Base-by-base conservation (phyloP, 2,797 vertebrate species). In the Syngnathus acus region DNA sequence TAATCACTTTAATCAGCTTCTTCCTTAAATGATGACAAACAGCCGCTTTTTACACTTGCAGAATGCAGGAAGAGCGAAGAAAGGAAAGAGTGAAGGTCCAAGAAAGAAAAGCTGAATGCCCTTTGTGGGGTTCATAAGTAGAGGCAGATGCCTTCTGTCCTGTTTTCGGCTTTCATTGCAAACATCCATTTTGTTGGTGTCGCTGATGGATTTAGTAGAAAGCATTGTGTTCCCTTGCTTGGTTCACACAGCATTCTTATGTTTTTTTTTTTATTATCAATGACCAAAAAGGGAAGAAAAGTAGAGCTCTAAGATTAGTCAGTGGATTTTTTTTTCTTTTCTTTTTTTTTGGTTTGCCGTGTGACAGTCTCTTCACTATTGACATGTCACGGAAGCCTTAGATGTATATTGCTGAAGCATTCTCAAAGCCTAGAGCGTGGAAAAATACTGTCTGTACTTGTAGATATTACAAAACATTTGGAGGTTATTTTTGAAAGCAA, bases 1-100 rank as follows among this genome's bases (percentile, higher is more conserved):
- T 90, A 89, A 89, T 90, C 89, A 90, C 87, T 88, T 87, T 88
- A 88, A 90, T 90, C 87, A 89, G 87, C 85, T 83, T 79, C 45
- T 78, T 88, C 82, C 85, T 86, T 88, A 84, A 89, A 88, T 87
- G 83, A 86, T 88, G 84, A 90, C 85, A 85, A 87, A 90, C 83
- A 84, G 81, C 77, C 79, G 82, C 76, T 78, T 85, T 62, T 87
- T 80, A 79, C 70, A 73, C 72, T 57, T 66, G 70, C 45, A 84
- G 67, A 86, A 88, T 78, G 76, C 65, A 63, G 64, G 67, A 60
- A 67, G 68, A 69, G 69, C 68, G 62, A 64, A 45, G 43, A 55
- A 60, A 59, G 45, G 64, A 58, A 58, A 72, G 71, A 62, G 60
- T 59, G 73, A 68, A 67, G 78, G 75, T 76, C 61, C 69, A 79